Evolutionary conservation across 2,113 vertebrate genomes (phyloP), one percentile per base, ranked within the genome.

Genomic region (Oxyura jamaicensis): DNA sequence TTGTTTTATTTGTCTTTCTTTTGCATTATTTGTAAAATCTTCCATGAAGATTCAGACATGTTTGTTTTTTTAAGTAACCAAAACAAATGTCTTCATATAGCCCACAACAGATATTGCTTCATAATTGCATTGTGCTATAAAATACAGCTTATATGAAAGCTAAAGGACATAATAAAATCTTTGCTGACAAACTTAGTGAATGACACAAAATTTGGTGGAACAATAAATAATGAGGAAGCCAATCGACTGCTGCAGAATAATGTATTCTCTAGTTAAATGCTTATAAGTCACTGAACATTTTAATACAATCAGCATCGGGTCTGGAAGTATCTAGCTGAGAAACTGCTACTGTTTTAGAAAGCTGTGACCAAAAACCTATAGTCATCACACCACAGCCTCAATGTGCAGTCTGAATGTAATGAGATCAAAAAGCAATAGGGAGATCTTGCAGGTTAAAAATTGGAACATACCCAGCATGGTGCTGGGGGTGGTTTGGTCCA

Each of bases 181-280:
- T 92, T 83, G 46, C 8, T 86, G 76, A 88, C 90, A 86, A 91
- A 93, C n/a, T 60, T 91, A 72, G 52, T 10, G 79, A 73, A 72
- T 84, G 20, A 68, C 60, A 67, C 19, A 84, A 89, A 89, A 71
- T 75, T 81, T 50, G 0, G n/a, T 78, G 52, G 46, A 63, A 46
- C 13, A 48, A 53, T 83, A 86, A 92, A 81, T 81, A 86, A 75
- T 36, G 23, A 87, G 28, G 53, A 95, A 75, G 35, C 23, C 5
- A 79, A 86, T 68, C 44, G 48, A 48, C 36, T 48, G 8, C 25
- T 72, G 86, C 48, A 39, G 35, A 48, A 26, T 48, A 67, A 28
- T 56, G 8, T 39, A 86, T 83, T 74, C 28, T 23, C 25, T 86
- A 46, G 33, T 31, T 79, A 89, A 86, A 86, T 68, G 5, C 4